Base-by-base conservation (phyloP, 2,797 vertebrate genomes). In the Cynodonichthys magdalenae region DNA sequence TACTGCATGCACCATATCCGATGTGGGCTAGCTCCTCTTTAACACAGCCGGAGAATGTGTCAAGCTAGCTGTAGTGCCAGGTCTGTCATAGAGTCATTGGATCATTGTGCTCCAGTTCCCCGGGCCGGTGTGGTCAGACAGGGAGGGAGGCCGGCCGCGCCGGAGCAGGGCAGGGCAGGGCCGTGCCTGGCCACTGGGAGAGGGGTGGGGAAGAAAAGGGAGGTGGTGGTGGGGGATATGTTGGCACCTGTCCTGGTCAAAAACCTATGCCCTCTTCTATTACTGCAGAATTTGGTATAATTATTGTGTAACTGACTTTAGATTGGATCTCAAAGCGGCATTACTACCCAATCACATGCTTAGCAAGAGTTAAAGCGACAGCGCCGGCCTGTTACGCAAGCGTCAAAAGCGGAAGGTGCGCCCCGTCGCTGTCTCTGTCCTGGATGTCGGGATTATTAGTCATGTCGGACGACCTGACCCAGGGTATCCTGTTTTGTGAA, bases 321-420 rank as follows among this genome's bases (percentile, higher is more conserved):
- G 62, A 76, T 58, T 45, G 31, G 60, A 49, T 63, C 48, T 45
- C 20, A 29, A 15, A 52, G 59, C 48, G 31, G 47, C 6, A 8
- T 78, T 73, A 34, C 77, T 57, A 59, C 74, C 34, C 64, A 27
- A 42, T 34, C 56, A 48, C 65, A 49, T 59, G 66, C 69, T 57
- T 71, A 66, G 52, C 39, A 2, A 39, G 58, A 31, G 71, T 59
- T 79, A 62, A 69, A 78, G 73, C 69, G 55, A 74, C 52, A 67
- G 60, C 75, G 72, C 63, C 66, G 82, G 69, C 62, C 34, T 75
- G 57, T 92, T 92, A 90, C 90, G 91, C 91, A 93, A 92, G 82
- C 69, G 80, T 80, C 80, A 79, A 14, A 24, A 11, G 69, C 74
- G 72, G 79, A 80, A 90, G 87, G 87, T 90, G 80, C 74, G 85